A percentile compares a stretch with the other conserved stretches of the same genome.
These are phyloP conservation scores for Girardinichthys multiradiatus DNA, from an alignment of 2,113 vertebrate species.

Conservation along the genomic window DNA sequence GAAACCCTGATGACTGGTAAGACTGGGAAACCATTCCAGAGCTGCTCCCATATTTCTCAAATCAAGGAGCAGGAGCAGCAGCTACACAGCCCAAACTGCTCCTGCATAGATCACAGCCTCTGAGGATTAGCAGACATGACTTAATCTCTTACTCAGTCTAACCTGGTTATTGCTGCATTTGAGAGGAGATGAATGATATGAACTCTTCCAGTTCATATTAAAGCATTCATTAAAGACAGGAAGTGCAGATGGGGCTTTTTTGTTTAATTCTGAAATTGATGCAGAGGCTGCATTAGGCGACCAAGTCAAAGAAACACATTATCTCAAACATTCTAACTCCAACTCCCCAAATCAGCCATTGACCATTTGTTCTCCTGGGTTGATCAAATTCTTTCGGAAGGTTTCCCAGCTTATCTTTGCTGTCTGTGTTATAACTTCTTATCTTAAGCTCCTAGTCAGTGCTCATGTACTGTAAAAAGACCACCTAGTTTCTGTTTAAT, in stretches of 20 bases:
- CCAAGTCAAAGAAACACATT: constrained; percentile 25
- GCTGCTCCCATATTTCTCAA: constrained; percentile 41
- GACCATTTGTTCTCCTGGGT: constrained; percentile 2
- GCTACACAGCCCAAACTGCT: constrained; percentile 53
- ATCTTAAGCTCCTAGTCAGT: constrained; percentile 24
- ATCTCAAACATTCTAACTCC: constrained; percentile 14
- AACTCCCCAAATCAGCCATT: constrained; percentile 23
- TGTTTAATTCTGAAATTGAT: background rate
- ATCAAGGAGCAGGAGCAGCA: constrained; percentile 34
- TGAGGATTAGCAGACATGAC: constrained; percentile 75
- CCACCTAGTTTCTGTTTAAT: no score
- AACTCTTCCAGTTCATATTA: background rate
- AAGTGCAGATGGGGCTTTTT: constrained; percentile 13
- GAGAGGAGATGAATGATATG: constrained; percentile 56
- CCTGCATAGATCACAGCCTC: constrained; percentile 72
- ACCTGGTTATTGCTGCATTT: constrained; percentile 56
- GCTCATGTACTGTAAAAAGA: background rate
- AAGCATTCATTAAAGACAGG: background rate
- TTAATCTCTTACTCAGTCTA: constrained; percentile 75
- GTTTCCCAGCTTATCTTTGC: background rate
- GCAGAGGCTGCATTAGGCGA: constrained; percentile 18
- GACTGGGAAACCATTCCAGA: constrained; percentile 44
- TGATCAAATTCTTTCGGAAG: constrained; percentile 10
- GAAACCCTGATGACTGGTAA: constrained; percentile 50
- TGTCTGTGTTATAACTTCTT: constrained; percentile 44